Evolutionary conservation across 1,140 invertebrate species (phyloP), one percentile per base, ranked within the genome.

Genomic region (Fopius arisanus): DNA sequence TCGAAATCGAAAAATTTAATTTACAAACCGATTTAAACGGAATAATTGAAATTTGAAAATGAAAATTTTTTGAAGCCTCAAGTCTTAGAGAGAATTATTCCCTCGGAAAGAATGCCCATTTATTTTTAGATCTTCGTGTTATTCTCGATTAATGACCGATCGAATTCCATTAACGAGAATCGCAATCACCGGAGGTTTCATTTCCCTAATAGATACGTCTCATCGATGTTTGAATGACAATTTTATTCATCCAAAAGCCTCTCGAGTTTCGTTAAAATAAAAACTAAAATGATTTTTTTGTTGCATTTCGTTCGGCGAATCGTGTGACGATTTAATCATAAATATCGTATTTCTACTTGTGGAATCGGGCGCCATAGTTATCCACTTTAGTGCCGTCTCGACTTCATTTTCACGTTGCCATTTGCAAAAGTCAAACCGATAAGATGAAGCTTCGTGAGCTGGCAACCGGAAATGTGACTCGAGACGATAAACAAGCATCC

Each of bases 391-490:
- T 26, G 1, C 16, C 28, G 63, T 67, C 63, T 33, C 66, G 23
- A 28, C 66, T 43, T 68, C 40, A 68, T 41, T 37, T 26, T 37
- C 21, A 31, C 33, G 33, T 68, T 41, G 33, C 23, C 33, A 68
- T 48, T 43, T 19, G 37, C 66, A 23, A 68, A 19, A 41, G 40
- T 40, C 66, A 41, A 59, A 59, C 54, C 19, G 54, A 59, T 59
- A 59, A 59, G 23, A 59, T 28, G 54, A 59, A 28, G 54, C 54
- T 21, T 26, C 54, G 26, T 26, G 54, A 28, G 21, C 54, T 28
- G 1, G 54, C 54, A 59, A 59, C 21, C 54, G 54, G 54, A 59
- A 59, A 59, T 59, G 54, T 59, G 54, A 59, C 54, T 59, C 54
- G 54, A 59, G 54, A 59, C 54, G 54, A 59, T 59, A 59, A 59